Conservation (phyloP, 2,797 vertebrate species). For the Tympanoctomys barrerae region DNA sequence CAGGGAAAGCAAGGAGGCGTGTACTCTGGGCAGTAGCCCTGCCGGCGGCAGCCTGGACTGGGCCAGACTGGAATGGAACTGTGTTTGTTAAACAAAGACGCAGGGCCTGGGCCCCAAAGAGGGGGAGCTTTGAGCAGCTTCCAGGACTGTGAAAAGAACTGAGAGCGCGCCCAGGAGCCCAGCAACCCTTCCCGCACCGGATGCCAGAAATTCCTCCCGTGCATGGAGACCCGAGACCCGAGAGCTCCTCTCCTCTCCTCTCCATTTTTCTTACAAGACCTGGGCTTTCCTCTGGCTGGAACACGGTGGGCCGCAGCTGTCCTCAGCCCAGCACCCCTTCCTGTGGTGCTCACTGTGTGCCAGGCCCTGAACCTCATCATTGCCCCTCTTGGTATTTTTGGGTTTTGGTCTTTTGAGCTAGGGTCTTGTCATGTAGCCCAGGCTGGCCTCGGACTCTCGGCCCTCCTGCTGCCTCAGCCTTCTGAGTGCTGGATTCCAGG, state of each 20-base stretch:
- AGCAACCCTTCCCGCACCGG: constrained; percentile 4
- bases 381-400: background rate
- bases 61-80: background rate
- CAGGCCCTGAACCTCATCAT: background rate
- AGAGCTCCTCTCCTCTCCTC: too few relatives aligned
- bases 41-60: background rate
- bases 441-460: background rate
- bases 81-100: constrained; percentile 47
- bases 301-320: background rate
- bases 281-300: background rate
- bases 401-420: background rate
- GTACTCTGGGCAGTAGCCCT: background rate
- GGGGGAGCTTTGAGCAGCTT: background rate
- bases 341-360: background rate
- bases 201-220: constrained; percentile 4
- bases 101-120: background rate
- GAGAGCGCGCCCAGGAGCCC: background rate
- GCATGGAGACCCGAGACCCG: too few relatives aligned
- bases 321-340: background rate
- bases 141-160: constrained; percentile 24
- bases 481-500: background rate
- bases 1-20: background rate
- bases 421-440: background rate
- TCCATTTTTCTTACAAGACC: background rate
- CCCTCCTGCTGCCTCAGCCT: background rate